Percentiles rank a stretch among this genome's conserved stretches.
phyloP scores from a whole-genome alignment of 2,797 vertebrate genomes.

The Molossus molossus region DNA sequence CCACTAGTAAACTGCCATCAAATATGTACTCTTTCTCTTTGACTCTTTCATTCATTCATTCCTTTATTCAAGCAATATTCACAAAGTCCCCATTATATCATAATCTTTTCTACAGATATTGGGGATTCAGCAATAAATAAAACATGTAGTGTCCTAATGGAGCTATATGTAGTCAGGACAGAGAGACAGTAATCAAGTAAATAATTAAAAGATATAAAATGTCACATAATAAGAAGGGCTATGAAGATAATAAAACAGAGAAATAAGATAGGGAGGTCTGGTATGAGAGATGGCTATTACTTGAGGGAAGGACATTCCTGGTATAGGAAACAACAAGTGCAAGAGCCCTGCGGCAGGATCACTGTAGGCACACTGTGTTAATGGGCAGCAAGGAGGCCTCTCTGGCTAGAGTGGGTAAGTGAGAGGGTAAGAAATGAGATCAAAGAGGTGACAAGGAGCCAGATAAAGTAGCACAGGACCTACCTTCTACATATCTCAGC shows the following conservation, averaged over 20 bases:
- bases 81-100: neutral
- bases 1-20: neutral
- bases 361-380: neutral
- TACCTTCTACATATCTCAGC: neutral
- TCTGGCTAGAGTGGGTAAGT: neutral
- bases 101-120: neutral
- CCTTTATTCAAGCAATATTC: neutral
- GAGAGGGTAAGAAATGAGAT: neutral
- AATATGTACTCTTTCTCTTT: neutral
- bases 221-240: neutral
- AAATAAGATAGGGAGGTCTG: neutral
- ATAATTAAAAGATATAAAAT: neutral
- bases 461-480: neutral
- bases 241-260: neutral
- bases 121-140: neutral
- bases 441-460: neutral
- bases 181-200: neutral
- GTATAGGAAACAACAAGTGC: neutral
- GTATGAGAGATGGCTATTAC: neutral
- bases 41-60: neutral
- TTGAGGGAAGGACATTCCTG: neutral
- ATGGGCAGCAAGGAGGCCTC: neutral
- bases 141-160: neutral
- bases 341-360: neutral
- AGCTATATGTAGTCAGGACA: neutral